These are phyloP conservation scores for Pterophyllum scalare DNA, from an alignment of 2,113 vertebrate species.

Conservation along the genomic window DNA sequence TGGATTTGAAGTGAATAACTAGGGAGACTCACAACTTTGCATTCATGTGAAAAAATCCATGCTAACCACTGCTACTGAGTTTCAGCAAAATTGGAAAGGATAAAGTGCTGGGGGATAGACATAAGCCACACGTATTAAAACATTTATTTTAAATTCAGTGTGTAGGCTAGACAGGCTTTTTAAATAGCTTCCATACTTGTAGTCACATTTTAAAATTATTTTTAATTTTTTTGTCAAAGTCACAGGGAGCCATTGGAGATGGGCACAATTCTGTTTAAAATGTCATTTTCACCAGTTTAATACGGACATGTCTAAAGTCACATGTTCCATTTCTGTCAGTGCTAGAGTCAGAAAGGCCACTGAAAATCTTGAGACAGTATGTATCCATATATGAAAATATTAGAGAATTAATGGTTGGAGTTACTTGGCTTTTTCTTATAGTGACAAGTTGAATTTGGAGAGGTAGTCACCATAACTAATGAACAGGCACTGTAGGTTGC, in stretches of 20 bases:
- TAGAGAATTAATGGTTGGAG: not conserved
- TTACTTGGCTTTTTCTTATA: rapidly evolving
- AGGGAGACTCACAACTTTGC: no score
- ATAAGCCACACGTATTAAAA: not conserved
- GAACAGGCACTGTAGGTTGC: not conserved
- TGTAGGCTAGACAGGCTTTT: not conserved
- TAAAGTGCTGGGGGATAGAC: not conserved
- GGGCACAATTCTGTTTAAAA: not conserved
- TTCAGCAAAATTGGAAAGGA: not conserved
- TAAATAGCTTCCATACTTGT: not conserved
- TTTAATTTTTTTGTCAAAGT: not conserved
- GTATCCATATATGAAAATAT: not conserved
- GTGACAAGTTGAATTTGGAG: no score
- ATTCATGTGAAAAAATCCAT: no score
- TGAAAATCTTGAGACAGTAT: not conserved
- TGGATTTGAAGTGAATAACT: no score
- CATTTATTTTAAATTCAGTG: rapidly evolving
- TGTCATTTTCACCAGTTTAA: not conserved
- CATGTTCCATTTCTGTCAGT: no score
- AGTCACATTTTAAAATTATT: no score
- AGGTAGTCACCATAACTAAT: not conserved
- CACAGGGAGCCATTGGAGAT: not conserved
- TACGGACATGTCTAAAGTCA: not conserved
- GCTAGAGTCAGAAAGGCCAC: not conserved
- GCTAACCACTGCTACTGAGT: no score